These are phyloP conservation scores for Phaethornis superciliosus DNA, from an alignment of 2,113 vertebrate genomes.

Conservation along the genomic window DNA sequence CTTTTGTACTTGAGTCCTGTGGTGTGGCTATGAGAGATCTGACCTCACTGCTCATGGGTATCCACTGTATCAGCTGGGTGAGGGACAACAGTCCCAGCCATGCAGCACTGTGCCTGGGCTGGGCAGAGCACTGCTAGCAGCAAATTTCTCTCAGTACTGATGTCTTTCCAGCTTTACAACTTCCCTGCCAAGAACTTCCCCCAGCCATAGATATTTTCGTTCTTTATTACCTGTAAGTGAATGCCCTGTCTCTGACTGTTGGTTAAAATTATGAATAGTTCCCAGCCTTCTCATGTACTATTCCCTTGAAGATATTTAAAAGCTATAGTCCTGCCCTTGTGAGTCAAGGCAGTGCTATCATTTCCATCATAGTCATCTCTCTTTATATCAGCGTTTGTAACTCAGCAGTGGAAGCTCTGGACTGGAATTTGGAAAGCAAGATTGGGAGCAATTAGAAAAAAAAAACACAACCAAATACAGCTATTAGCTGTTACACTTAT, in stretches of 20 bases:
- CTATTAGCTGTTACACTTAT: neutral
- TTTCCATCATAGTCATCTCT: neutral
- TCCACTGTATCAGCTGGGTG: neutral
- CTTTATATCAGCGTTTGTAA: neutral
- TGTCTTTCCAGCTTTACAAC: neutral
- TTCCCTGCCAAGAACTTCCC: neutral
- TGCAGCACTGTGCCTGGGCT: neutral
- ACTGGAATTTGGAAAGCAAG: neutral
- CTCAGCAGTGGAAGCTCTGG: neutral
- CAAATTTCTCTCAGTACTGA: neutral
- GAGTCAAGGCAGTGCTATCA: neutral
- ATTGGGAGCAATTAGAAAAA: neutral
- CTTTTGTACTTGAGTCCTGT: neutral
- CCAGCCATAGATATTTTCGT: neutral
- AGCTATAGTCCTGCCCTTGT: neutral
- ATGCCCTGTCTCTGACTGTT: neutral
- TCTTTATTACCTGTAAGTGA: neutral
- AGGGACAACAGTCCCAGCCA: neutral
- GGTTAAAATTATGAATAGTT: neutral
- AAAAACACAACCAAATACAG: neutral
- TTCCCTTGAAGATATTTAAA: neutral
- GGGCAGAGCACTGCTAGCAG: neutral
- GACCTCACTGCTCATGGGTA: fast-evolving
- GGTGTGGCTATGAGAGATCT: neutral
- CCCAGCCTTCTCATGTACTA: neutral